Evolutionary conservation across 2,888 invertebrate species (phyloP).

Genomic region (Tortricodes alternella): DNA sequence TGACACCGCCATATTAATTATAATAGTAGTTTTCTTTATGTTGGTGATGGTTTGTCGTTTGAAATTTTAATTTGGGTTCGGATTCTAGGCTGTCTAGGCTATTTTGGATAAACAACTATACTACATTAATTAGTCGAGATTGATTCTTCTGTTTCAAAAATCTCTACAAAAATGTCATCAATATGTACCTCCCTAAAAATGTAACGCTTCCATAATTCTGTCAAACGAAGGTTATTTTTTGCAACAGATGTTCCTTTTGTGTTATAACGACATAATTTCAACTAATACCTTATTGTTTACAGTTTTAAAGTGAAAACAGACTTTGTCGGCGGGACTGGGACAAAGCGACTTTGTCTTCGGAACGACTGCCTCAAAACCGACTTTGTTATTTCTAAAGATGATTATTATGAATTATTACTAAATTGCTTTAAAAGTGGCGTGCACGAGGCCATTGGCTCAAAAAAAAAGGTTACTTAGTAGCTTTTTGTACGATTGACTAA

Average conservation of each 20-base stretch:
- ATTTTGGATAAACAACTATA: too few relatives aligned
- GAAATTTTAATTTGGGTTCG: too few relatives aligned
- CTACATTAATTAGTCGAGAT: too few relatives aligned
- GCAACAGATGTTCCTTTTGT: background rate
- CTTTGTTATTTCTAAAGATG: slow-evolving; percentile 1
- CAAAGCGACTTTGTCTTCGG: slow-evolving; percentile 1
- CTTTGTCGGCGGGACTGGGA: slow-evolving; percentile 8
- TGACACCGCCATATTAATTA: too few relatives aligned
- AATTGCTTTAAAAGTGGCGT: background rate
- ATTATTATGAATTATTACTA: slow-evolving; percentile 14
- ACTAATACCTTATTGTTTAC: slow-evolving; percentile 8
- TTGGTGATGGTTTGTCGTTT: too few relatives aligned
- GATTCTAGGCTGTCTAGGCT: too few relatives aligned
- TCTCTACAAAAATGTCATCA: too few relatives aligned
- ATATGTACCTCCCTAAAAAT: too few relatives aligned
- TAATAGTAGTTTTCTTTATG: too few relatives aligned
- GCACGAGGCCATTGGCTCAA: background rate
- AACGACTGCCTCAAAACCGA: background rate
- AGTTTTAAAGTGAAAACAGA: background rate
- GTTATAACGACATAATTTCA: background rate
- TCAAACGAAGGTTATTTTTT: background rate
- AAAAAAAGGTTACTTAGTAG: background rate
- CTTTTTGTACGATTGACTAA: too few relatives aligned
- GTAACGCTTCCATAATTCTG: too few relatives aligned
- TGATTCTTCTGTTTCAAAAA: too few relatives aligned